phyloP scores from a whole-genome alignment of 2,888 invertebrate genomes.

The Deilephila elpenor region DNA sequence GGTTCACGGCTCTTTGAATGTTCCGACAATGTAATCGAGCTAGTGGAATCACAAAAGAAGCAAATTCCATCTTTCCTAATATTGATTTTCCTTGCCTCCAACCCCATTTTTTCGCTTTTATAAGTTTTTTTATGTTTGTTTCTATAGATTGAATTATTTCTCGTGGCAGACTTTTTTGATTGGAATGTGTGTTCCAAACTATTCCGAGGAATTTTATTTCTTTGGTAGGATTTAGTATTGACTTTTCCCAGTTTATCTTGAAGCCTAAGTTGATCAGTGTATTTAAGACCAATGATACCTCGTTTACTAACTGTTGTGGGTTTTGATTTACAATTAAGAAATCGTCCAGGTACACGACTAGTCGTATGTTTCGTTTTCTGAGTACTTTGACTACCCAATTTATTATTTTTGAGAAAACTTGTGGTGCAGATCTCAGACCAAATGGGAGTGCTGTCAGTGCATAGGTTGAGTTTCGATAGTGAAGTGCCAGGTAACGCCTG shows the following conservation, averaged over 20 bases:
- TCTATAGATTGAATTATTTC: background rate
- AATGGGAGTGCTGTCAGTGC: conserved; percentile 1
- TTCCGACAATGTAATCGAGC: too few relatives aligned
- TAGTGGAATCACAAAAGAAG: too few relatives aligned
- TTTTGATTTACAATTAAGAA: conserved; percentile 9
- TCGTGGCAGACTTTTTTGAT: background rate
- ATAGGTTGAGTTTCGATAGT: background rate
- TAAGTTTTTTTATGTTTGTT: background rate
- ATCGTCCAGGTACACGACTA: conserved; percentile 19
- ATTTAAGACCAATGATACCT: background rate
- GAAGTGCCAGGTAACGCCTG: conserved; percentile 1
- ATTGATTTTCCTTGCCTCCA: too few relatives aligned
- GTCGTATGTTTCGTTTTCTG: background rate
- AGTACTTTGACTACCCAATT: background rate
- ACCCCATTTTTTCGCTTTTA: too few relatives aligned
- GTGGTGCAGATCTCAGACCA: conserved; percentile 1
- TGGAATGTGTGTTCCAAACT: background rate
- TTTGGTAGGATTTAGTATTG: background rate
- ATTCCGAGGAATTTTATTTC: background rate
- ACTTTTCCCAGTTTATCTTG: background rate
- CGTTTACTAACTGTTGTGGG: background rate
- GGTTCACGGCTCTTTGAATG: too few relatives aligned
- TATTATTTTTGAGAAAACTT: background rate
- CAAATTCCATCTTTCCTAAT: too few relatives aligned
- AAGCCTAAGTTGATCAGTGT: background rate